Percentiles rank a stretch among this genome's conserved stretches.
Evolutionary conservation across 2,888 invertebrate genomes (phyloP).

Genomic region (Ormyrus thymus): DNA sequence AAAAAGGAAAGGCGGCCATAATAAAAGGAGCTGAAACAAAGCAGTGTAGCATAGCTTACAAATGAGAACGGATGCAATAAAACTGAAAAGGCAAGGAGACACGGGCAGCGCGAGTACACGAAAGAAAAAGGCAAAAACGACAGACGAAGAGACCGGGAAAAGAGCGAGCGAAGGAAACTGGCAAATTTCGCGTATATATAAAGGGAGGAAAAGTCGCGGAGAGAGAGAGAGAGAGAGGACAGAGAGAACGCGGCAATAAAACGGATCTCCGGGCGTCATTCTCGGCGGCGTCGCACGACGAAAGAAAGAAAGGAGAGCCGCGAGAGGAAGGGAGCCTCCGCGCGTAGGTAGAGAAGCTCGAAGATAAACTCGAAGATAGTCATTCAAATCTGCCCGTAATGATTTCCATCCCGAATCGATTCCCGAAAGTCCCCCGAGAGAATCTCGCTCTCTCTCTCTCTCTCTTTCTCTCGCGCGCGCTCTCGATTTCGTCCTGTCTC

Average conservation of each 20-base stretch:
- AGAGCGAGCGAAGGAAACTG: conserved; percentile 13
- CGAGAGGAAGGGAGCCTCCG: not conserved
- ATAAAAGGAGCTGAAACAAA: conserved; percentile 48
- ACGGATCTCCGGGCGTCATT: conserved; percentile 37
- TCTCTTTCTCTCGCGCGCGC: not conserved
- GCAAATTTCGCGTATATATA: conserved; percentile 16
- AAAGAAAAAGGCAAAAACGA: conserved; percentile 11
- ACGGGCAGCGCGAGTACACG: not conserved
- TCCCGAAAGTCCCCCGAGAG: conserved; percentile 71
- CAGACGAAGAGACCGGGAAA: not conserved
- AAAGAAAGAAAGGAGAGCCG: not conserved
- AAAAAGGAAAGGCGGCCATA: conserved; percentile 11
- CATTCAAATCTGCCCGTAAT: conserved; percentile 74
- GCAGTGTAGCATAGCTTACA: conserved; percentile 49
- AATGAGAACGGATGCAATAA: conserved; percentile 52
- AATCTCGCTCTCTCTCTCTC: conserved; percentile 59
- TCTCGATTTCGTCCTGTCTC: conserved; percentile 37
- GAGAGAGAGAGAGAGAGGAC: conserved; percentile 10
- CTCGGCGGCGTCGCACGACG: not conserved
- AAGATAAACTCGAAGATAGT: conserved; percentile 67
- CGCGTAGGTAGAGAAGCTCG: not conserved
- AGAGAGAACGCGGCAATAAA: conserved; percentile 37
- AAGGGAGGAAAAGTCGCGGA: conserved; percentile 39
- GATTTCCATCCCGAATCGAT: conserved; percentile 75
- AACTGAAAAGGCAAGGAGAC: conserved; percentile 43